phyloP scores from a whole-genome alignment of 2,888 invertebrate species.

The Eristalis arbustorum region DNA sequence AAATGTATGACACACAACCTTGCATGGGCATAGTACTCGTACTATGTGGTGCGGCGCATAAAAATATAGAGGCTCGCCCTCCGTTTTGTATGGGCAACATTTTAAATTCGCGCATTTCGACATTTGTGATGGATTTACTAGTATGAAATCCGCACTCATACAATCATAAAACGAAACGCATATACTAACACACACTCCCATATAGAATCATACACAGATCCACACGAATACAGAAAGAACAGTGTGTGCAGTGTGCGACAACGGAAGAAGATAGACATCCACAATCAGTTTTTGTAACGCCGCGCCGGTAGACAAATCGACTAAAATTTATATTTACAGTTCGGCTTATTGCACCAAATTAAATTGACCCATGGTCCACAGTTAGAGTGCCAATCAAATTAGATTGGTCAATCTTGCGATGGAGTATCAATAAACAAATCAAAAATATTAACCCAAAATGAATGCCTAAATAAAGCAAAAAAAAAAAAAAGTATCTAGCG shows the following conservation, averaged over 20 bases:
- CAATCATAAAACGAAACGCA: constrained; percentile 24
- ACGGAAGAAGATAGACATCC: constrained; percentile 61
- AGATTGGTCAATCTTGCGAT: constrained; percentile 27
- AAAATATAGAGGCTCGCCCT: constrained; percentile 68
- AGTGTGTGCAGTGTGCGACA: constrained; percentile 23
- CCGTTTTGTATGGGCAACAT: constrained; percentile 51
- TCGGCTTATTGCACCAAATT: constrained; percentile 57
- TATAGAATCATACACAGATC: background rate
- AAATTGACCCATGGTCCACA: constrained; percentile 11
- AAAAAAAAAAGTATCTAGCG: constrained; percentile 31
- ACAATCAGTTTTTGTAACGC: constrained; percentile 67
- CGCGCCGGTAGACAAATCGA: constrained; percentile 65
- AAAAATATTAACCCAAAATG: background rate
- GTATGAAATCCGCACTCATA: constrained; percentile 20
- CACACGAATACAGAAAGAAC: background rate
- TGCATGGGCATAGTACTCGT: constrained; percentile 35
- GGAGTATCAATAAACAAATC: constrained; percentile 17
- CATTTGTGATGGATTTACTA: constrained; percentile 63
- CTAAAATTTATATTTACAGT: constrained; percentile 55
- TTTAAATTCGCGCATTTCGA: constrained; percentile 68
- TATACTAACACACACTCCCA: constrained; percentile 13
- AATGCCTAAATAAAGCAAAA: background rate
- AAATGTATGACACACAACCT: constrained; percentile 34
- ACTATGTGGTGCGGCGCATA: constrained; percentile 51
- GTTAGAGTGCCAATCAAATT: constrained; percentile 24